A percentile compares a stretch with the other conserved stretches of the same genome.
Evolutionary conservation across 2,888 invertebrate genomes (phyloP).

Genomic region (Arctia plantaginis): DNA sequence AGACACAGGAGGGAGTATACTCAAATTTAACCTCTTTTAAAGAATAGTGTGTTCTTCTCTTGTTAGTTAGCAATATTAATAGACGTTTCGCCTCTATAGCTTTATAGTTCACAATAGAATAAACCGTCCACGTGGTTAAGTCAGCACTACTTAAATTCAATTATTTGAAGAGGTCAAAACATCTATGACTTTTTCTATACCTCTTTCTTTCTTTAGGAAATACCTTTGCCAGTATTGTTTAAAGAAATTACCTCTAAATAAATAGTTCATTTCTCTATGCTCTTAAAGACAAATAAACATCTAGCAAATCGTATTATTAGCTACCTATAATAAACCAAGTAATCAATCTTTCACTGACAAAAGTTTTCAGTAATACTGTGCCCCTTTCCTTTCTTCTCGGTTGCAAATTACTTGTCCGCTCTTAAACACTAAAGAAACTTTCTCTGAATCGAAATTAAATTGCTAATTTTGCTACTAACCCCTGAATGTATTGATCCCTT

Average conservation of each 20-base stretch:
- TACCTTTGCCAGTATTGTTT: too few species aligned
- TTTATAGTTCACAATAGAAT: not conserved
- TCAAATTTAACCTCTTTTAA: not conserved
- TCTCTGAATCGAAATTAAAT: conserved; percentile 75
- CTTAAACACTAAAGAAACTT: conserved; percentile 70
- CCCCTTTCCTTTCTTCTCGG: conserved; percentile 63
- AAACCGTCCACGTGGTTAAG: not conserved
- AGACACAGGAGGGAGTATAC: not conserved
- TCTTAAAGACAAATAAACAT: not conserved
- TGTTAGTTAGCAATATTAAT: too few species aligned
- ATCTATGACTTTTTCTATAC: too few species aligned
- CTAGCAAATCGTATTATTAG: conserved; percentile 39
- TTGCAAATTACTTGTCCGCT: conserved; percentile 72
- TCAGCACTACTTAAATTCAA: not conserved
- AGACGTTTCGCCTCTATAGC: too few species aligned
- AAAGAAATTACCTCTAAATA: not conserved
- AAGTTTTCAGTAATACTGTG: conserved; percentile 65
- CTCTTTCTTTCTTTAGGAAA: too few species aligned
- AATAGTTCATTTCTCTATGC: not conserved
- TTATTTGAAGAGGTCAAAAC: not conserved
- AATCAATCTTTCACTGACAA: conserved; percentile 70
- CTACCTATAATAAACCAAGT: conserved; percentile 48
- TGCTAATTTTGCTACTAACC: conserved; percentile 76
- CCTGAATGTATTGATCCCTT: conserved; percentile 70
- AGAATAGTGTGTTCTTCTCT: not conserved